Evolutionary conservation across 2,888 invertebrate species (phyloP), one percentile per base, ranked within the genome.

Genomic region (Pediacus dermestoides): DNA sequence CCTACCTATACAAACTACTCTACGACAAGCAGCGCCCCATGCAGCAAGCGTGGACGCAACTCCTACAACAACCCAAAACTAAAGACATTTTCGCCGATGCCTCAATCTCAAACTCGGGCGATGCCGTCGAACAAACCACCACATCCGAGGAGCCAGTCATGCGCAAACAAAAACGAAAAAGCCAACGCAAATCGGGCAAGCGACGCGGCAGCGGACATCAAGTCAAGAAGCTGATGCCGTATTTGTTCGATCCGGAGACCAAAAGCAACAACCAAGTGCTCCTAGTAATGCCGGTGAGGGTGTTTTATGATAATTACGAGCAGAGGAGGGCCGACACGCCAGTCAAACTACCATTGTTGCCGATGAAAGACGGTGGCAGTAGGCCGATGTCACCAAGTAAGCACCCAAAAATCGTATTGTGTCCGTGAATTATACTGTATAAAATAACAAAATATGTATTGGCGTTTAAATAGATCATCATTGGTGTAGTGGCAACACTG

Each of bases 231-330:
- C 36, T 50, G 16, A 26, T 42, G 3, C 49, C 48, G 1, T 48
- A 51, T 31, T 37, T 54, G 12, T 34, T 39, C 27, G 50, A 52
- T 38, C 46, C 28, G 4, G 28, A 28, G 4, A 12, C 28, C 33
- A 2, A 36, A 13, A 9, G 36, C n/a, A 18, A 36, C 23, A 32
- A 30, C n/a, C 48, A 48, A 11, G 37, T 36, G 8, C 11, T 57
- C 7, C 53, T 56, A 3, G 57, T 61, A 9, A 55, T 61, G 53
- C 61, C 60, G 2, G 58, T 60, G 18, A 48, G 52, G 4, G 55
- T 62, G 4, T 42, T 44, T 30, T 61, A 61, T 40, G 53, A 61
- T 34, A 54, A 54, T 16, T 30, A 37, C 11, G 42, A 18, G 21
- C 6, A n/a, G n/a, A n/a, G n/a, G n/a, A n/a, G n/a, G n/a, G n/a